Conservation (phyloP, 1,140 invertebrate genomes). For the Babylonia areolata region DNA sequence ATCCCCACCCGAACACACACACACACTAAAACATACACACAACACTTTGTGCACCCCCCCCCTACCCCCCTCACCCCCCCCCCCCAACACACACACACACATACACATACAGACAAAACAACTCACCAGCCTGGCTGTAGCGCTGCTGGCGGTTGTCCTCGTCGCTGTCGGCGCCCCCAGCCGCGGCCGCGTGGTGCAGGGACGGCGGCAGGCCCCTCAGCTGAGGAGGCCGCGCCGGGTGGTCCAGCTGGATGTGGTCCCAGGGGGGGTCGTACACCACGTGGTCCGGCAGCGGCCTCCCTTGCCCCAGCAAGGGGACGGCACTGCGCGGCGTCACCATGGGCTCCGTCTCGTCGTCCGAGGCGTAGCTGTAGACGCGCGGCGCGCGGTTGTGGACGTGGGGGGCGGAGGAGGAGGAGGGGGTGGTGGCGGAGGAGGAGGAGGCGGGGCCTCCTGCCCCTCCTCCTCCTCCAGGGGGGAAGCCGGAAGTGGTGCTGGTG, state of each 20-base stretch:
- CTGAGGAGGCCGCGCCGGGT: background rate
- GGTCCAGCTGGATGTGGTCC: slow-evolving; percentile 47
- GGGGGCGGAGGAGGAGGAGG: slow-evolving; percentile 33
- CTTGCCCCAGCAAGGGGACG: slow-evolving; percentile 37
- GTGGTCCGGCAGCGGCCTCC: slow-evolving; percentile 30
- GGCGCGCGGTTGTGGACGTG: slow-evolving; percentile 22
- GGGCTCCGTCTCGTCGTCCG: slow-evolving; percentile 68
- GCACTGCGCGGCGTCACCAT: slow-evolving; percentile 33
- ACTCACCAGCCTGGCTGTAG: slow-evolving; percentile 50
- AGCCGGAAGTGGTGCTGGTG: background rate
- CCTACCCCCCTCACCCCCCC: too few species aligned
- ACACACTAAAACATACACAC: too few species aligned
- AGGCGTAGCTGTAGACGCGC: slow-evolving; percentile 65
- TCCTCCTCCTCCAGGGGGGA: background rate
- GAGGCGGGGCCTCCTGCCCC: slow-evolving; percentile 4
- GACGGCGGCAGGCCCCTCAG: background rate
- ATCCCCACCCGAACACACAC: too few species aligned
- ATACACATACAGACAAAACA: background rate
- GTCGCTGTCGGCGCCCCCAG: slow-evolving; percentile 43
- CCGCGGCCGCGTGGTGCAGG: background rate
- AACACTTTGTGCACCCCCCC: too few species aligned
- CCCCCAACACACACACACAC: too few species aligned
- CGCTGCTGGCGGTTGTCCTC: slow-evolving; percentile 50
- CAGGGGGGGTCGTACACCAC: slow-evolving; percentile 51
- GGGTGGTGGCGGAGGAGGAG: slow-evolving; percentile 44